Conservation (phyloP, 2,888 invertebrate genomes). For the Conistra vaccinii region DNA sequence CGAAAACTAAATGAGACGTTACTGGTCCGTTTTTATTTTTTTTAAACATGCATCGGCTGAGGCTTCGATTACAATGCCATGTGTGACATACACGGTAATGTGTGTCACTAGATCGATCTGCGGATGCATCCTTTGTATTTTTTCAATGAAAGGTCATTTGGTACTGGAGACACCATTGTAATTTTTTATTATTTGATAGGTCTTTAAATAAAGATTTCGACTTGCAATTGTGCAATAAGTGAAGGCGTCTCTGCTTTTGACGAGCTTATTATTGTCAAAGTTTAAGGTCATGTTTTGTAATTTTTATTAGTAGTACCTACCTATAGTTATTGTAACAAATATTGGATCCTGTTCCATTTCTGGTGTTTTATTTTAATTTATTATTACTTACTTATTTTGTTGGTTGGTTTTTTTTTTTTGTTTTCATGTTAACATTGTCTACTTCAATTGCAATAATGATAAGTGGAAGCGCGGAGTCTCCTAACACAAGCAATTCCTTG, state of each 20-base stretch:
- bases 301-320: neutral
- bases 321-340: neutral
- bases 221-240: conserved; percentile 52
- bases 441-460: too few relatives aligned
- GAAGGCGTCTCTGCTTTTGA: neutral
- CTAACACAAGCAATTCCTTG: too few relatives aligned
- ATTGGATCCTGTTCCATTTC: neutral
- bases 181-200: conserved; percentile 53
- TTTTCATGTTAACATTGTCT: too few relatives aligned
- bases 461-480: too few relatives aligned
- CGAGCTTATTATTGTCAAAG: neutral
- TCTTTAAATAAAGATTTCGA: conserved; percentile 9
- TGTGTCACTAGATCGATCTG: conserved; percentile 84
- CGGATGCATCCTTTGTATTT: conserved; percentile 80
- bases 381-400: too few relatives aligned
- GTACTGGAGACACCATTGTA: conserved; percentile 42
- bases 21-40: conserved; percentile 81
- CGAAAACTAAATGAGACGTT: conserved; percentile 82
- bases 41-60: conserved; percentile 71
- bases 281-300: neutral
- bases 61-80: conserved; percentile 78
- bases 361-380: too few relatives aligned
- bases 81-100: conserved; percentile 77
- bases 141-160: conserved; percentile 58
- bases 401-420: too few relatives aligned